Evolutionary conservation across 2,888 invertebrate species (phyloP), one percentile per base, ranked within the genome.

Genomic region (Torymus texanus): DNA sequence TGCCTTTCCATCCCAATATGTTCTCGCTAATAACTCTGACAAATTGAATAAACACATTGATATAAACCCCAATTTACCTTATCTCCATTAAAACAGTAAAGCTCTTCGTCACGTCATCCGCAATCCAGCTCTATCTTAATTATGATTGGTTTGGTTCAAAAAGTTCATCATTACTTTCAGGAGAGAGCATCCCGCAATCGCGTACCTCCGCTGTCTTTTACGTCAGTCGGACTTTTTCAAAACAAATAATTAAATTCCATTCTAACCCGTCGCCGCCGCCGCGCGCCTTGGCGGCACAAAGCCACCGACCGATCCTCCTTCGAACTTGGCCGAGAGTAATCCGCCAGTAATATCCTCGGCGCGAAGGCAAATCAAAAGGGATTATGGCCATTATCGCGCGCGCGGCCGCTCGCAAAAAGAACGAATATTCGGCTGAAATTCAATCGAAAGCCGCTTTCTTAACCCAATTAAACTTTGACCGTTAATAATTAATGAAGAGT

Each of bases 391-490:
- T 75, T 74, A 79, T 79, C 74, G 63, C 14, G 18, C 10, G 51
- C 21, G 18, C 62, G 29, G 41, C 5, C 41, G 18, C n/a, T 12
- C 5, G 13, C 18, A 63, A 41, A 56, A 56, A 59, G 66, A 59
- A 41, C 12, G 14, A 12, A 8, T 29, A 72, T 16, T 16, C 41
- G 50, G 61, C 53, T 56, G 58, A 66, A 75, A 79, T 81, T 81
- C 71, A 70, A 70, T 66, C 56, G 77, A 66, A 58, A 61, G 41
- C 8, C 41, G 66, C 66, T 80, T 75, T 71, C 75, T 75, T 66
- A 67, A 77, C 74, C 70, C 75, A 81, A 78, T 77, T 70, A 81
- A 56, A 74, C 51, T 67, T 63, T 63, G 73, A 73, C 78, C 78
- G 73, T 62, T 74, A 74, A 74, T 78, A 73, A 74, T 78, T 78